phyloP scores from a whole-genome alignment of 2,797 vertebrate genomes.

The Poecilia gillii region DNA sequence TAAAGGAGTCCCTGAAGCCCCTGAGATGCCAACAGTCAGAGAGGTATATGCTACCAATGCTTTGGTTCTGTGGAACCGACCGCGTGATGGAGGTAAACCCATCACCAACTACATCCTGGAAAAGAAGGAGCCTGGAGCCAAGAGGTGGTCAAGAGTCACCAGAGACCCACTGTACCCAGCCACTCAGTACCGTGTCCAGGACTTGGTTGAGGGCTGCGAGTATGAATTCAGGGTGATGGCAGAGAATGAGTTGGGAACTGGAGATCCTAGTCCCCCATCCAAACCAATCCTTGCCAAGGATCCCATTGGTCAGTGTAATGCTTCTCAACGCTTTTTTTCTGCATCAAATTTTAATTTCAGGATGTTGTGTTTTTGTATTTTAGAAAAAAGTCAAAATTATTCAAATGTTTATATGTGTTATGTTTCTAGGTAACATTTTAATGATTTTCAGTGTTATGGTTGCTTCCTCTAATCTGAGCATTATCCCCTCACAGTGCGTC shows the following conservation, averaged over 20 bases:
- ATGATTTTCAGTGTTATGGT: neutral
- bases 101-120: constrained; percentile 96
- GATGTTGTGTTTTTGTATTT: neutral
- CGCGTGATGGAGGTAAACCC: constrained; percentile 95
- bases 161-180: constrained; percentile 91
- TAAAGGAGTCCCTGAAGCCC: constrained; percentile 96
- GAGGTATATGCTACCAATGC: constrained; percentile 91
- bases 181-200: constrained; percentile 91
- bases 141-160: constrained; percentile 91
- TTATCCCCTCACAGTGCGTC: constrained; percentile 78
- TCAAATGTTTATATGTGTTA: neutral
- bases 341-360: neutral
- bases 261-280: constrained; percentile 94
- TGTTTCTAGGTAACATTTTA: neutral
- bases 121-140: constrained; percentile 93
- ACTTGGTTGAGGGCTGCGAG: constrained; percentile 93
- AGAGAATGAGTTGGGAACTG: constrained; percentile 94
- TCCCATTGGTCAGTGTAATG: constrained; percentile 87
- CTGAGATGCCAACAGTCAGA: constrained; percentile 90
- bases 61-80: constrained; percentile 93
- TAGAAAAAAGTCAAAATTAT: neutral
- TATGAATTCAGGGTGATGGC: constrained; percentile 98
- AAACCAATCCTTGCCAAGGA: constrained; percentile 95
- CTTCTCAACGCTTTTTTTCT: neutral
- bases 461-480: neutral